phyloP scores from a whole-genome alignment of 2,797 vertebrate genomes.

The Chromobotia macracanthus region DNA sequence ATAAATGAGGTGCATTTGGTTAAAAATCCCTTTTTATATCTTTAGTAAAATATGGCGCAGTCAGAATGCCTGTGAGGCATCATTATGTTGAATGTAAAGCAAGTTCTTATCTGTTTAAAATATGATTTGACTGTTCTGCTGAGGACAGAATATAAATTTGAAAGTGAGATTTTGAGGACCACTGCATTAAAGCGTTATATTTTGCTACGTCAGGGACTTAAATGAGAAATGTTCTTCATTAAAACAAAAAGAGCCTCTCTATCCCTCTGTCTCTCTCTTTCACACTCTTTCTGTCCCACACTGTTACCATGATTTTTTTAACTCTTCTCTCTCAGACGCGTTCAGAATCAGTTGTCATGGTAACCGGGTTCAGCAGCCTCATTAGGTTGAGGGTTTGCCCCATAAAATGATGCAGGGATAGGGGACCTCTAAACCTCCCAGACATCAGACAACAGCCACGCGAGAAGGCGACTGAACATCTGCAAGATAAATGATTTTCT shows the following conservation, averaged over 20 bases:
- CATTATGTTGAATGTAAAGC: conserved; percentile 36
- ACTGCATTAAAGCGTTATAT: conserved; percentile 21
- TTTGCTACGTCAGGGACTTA: not conserved
- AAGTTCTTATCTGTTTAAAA: conserved; percentile 29
- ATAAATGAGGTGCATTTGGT: conserved; percentile 19
- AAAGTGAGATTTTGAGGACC: not conserved
- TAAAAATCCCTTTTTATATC: conserved; percentile 9
- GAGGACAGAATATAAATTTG: conserved; percentile 22
- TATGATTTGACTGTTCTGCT: conserved; percentile 23
- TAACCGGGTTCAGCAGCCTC: conserved; percentile 71
- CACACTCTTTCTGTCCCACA: conserved; percentile 21
- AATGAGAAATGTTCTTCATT: not conserved
- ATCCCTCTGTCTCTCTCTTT: conserved; percentile 15
- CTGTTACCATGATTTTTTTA: conserved; percentile 14
- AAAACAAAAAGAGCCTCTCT: not conserved
- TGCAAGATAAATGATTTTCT: conserved; percentile 37
- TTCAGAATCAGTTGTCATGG: conserved; percentile 75
- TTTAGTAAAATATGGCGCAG: conserved; percentile 14
- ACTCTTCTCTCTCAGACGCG: conserved; percentile 51
- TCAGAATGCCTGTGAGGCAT: conserved; percentile 23
- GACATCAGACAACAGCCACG: conserved; percentile 40
- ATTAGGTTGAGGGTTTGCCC: conserved; percentile 66
- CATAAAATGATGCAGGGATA: conserved; percentile 62
- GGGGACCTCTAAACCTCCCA: conserved; percentile 63
- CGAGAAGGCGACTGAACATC: conserved; percentile 27